Percentiles rank a stretch among this genome's conserved stretches.
Conservation (phyloP, 1,140 invertebrate species). For the Drosophila trapezifrons region DNA sequence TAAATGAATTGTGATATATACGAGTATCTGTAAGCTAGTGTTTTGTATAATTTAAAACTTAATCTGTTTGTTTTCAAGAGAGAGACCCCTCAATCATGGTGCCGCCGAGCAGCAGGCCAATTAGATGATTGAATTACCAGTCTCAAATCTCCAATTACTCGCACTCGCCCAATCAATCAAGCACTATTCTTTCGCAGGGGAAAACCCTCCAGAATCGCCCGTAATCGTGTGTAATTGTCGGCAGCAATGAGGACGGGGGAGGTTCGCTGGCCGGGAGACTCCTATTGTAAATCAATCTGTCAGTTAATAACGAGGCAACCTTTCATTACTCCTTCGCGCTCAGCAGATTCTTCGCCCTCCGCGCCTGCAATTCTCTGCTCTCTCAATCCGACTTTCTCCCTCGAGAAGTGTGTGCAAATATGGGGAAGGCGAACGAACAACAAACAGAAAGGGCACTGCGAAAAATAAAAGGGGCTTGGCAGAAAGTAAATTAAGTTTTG, state of each 20-base stretch:
- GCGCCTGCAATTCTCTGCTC: not conserved
- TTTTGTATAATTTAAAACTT: not conserved
- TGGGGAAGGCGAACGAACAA: not conserved
- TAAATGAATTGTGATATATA: not conserved
- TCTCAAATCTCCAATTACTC: slow-evolving; percentile 28
- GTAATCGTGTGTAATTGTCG: slow-evolving; percentile 37
- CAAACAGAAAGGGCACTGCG: slow-evolving; percentile 16
- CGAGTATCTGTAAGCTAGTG: too few relatives aligned
- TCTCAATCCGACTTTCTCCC: slow-evolving; percentile 15
- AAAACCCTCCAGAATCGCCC: not conserved
- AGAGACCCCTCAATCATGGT: not conserved
- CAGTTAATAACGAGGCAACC: slow-evolving; percentile 50
- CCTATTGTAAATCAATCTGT: slow-evolving; percentile 56
- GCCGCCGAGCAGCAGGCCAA: slow-evolving; percentile 16
- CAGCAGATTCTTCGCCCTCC: slow-evolving; percentile 12
- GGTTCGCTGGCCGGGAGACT: not conserved
- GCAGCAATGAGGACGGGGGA: not conserved
- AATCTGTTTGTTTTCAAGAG: not conserved
- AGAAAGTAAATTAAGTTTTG: too few relatives aligned
- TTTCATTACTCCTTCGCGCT: slow-evolving; percentile 33
- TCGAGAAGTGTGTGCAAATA: slow-evolving; percentile 36
- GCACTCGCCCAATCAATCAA: slow-evolving; percentile 19
- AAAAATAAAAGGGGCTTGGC: not conserved
- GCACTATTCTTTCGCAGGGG: slow-evolving; percentile 1
- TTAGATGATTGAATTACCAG: slow-evolving; percentile 32